A percentile compares a stretch with the other conserved stretches of the same genome.
phyloP scores from a whole-genome alignment of 2,113 vertebrate species.

The Blennius ocellaris region DNA sequence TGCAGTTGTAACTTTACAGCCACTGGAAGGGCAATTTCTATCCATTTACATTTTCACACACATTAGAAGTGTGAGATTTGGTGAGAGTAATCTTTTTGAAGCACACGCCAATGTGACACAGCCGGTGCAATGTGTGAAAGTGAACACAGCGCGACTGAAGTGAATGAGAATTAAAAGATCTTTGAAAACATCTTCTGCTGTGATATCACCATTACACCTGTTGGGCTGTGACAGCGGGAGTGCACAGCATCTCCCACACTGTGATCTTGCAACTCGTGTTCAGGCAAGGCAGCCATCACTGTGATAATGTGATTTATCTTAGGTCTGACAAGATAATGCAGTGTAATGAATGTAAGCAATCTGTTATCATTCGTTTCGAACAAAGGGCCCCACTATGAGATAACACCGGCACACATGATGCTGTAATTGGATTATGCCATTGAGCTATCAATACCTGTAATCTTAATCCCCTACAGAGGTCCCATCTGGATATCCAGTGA shows the following conservation, averaged over 20 bases:
- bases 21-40: conserved; percentile 1
- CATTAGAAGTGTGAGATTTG: conserved; percentile 18
- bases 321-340: conserved; percentile 13
- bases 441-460: conserved; percentile 51
- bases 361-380: conserved; percentile 35
- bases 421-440: conserved; percentile 72
- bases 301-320: conserved; percentile 46
- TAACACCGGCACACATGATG: conserved; percentile 16
- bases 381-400: conserved; percentile 37
- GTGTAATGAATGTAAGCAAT: conserved; percentile 24
- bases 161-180: conserved; percentile 50
- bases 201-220: conserved; percentile 57
- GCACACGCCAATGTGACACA: conserved; percentile 43
- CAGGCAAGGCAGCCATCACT: conserved; percentile 28
- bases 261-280: conserved; percentile 21
- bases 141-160: conserved; percentile 19
- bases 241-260: conserved; percentile 13
- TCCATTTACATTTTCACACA: conserved; percentile 5
- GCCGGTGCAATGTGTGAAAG: conserved; percentile 37
- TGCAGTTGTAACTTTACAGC: not conserved
- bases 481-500: conserved; percentile 65
- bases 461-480: conserved; percentile 63
- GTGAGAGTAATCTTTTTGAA: conserved; percentile 27
- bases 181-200: conserved; percentile 49
- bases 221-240: conserved; percentile 40